Evolutionary conservation across 1,140 invertebrate species (phyloP).

Genomic region (Cardiocondyla obscurior): DNA sequence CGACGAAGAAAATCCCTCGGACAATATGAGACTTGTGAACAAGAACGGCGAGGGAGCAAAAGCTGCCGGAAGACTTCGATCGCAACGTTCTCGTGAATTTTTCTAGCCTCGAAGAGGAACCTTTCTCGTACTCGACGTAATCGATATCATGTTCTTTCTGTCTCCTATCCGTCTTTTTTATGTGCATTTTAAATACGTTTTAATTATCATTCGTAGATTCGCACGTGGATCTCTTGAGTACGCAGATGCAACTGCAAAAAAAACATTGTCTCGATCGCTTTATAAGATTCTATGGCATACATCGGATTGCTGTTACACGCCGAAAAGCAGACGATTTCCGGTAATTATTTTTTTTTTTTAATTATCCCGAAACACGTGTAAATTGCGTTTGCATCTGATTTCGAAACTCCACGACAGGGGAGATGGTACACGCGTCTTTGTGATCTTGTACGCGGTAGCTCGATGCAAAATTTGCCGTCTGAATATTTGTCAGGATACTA

Average conservation of each 20-base stretch:
- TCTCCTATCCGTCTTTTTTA: neutral
- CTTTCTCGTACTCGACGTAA: constrained; percentile 59
- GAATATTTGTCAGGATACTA: neutral
- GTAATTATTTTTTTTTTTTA: neutral
- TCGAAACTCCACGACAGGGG: constrained; percentile 1
- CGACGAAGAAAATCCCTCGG: constrained; percentile 42
- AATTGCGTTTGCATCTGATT: neutral
- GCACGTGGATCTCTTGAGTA: constrained; percentile 36
- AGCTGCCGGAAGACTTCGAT: constrained; percentile 30
- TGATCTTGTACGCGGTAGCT: constrained; percentile 1
- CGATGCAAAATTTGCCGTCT: constrained; percentile 4
- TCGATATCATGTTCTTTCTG: constrained; percentile 25
- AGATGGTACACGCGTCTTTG: neutral
- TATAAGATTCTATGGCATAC: neutral
- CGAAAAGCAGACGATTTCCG: neutral
- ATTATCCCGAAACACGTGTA: neutral
- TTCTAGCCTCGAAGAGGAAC: constrained; percentile 38
- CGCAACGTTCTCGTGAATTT: constrained; percentile 21
- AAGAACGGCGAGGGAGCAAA: constrained; percentile 15
- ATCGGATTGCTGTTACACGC: neutral
- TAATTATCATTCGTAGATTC: constrained; percentile 26
- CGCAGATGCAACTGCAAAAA: constrained; percentile 58
- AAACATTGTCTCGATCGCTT: constrained; percentile 41
- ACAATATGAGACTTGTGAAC: constrained; percentile 38
- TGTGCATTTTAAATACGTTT: constrained; percentile 1